Evolutionary conservation across 2,888 invertebrate species (phyloP), one percentile per base, ranked within the genome.

Genomic region (Selenia dentaria): DNA sequence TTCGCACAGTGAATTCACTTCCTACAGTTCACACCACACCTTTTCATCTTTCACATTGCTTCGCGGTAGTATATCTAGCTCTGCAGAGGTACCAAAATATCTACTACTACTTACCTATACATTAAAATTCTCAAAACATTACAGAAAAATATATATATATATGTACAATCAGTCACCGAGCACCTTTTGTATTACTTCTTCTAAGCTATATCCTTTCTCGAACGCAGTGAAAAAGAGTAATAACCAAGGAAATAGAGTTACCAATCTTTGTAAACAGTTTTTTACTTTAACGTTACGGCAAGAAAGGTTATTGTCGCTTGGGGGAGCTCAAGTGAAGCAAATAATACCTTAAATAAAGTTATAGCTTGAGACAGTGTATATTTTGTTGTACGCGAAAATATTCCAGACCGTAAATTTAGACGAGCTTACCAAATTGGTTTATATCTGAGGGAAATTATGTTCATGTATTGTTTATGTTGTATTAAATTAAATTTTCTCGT

Each of bases 181-280:
- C 60, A 70, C 70, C 67, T 69, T 67, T 67, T 64, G 60, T 64
- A 61, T 57, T 59, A 61, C 59, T 68, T 60, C 64, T 67, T 67
- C 67, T 62, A 59, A 62, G 63, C 53, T 50, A 52, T 53, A 57
- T 57, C 61, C 60, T 64, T 61, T 60, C 59, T 66, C 66, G 64
- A 62, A 65, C 57, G 64, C 58, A 66, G 60, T 64, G 73, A 70
- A 71, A 72, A 74, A 75, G 78, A 79, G 68, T 74, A 76, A 78
- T 78, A 75, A 63, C 62, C 58, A 36, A 55, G 66, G 65, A 74
- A 78, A 76, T 74, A 67, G 72, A 73, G 72, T 75, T 67, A 66
- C 60, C 51, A 41, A 28, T 16, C 27, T 34, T 43, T 16, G 49
- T 50, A 59, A 34, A 48, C 52, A 37, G 62, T 55, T 64, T 58